A percentile compares a stretch with the other conserved stretches of the same genome.
Conservation (phyloP, 1,140 invertebrate species). For the Macrotrachela quadricornifera region DNA sequence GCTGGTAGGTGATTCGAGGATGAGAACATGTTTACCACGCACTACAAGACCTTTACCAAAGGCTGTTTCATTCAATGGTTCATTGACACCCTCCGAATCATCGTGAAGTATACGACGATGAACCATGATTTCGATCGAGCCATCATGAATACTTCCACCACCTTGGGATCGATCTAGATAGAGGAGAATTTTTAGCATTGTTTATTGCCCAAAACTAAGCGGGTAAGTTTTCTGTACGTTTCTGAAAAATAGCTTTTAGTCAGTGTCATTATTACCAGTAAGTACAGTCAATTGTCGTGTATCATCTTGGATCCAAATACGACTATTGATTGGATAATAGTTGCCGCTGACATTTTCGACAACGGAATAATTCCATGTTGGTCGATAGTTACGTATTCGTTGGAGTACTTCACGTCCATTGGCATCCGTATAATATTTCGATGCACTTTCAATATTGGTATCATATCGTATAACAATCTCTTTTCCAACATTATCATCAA, state of each 20-base stretch:
- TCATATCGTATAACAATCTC: neutral
- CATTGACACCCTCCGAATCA: constrained; percentile 71
- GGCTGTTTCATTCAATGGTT: constrained; percentile 61
- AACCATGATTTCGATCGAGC: constrained; percentile 41
- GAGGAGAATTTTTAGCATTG: too few relatives aligned
- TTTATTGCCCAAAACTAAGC: too few relatives aligned
- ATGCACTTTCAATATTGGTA: constrained; percentile 8
- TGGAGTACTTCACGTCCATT: constrained; percentile 65
- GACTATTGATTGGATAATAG: constrained; percentile 72
- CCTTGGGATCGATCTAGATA: constrained; percentile 56
- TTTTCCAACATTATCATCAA: constrained; percentile 36
- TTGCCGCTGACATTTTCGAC: constrained; percentile 52
- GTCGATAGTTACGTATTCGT: constrained; percentile 40
- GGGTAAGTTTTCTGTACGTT: too few relatives aligned
- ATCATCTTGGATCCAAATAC: constrained; percentile 37
- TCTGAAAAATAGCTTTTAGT: too few relatives aligned
- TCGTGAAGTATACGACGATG: constrained; percentile 64
- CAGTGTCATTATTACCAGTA: too few relatives aligned
- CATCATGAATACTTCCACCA: constrained; percentile 47
- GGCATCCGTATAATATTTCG: constrained; percentile 64
- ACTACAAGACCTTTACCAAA: constrained; percentile 50
- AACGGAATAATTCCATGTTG: constrained; percentile 44
- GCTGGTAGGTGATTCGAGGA: constrained; percentile 20
- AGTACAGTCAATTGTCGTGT: too few relatives aligned
- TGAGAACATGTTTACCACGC: constrained; percentile 39